These are phyloP conservation scores for Phenganax subtilis DNA, from an alignment of 92 coral and sea anemone species.

Conservation along the genomic window DNA sequence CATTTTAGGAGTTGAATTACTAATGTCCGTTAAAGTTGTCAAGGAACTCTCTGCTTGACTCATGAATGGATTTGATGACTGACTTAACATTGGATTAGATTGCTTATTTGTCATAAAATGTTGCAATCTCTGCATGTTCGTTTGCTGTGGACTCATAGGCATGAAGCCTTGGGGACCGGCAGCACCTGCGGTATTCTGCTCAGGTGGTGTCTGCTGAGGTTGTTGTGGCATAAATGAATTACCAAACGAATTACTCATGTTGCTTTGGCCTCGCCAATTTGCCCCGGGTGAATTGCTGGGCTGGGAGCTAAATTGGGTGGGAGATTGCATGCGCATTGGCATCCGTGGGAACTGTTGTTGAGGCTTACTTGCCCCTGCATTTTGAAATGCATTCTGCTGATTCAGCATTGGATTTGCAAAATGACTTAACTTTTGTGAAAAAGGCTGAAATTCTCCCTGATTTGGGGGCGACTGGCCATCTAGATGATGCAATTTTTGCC, in stretches of 20 bases:
- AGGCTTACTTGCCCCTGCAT: constrained; percentile 17
- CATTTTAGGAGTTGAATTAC: constrained; percentile 41
- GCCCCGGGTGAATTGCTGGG: constrained; percentile 23
- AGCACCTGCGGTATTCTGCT: constrained; percentile 60
- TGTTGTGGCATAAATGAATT: constrained; percentile 1
- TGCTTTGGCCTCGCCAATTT: constrained; percentile 18
- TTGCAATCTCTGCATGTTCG: constrained; percentile 82
- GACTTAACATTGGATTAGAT: constrained; percentile 29
- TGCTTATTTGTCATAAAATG: constrained; percentile 59
- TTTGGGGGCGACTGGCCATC: constrained; percentile 22
- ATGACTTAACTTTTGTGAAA: constrained; percentile 40
- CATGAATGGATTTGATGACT: constrained; percentile 25
- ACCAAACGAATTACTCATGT: constrained; percentile 25
- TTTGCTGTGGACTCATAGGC: constrained; percentile 59
- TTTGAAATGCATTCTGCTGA: constrained; percentile 26
- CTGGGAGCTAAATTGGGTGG: constrained; percentile 21
- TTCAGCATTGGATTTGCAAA: constrained; percentile 36
- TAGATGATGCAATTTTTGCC: constrained; percentile 35
- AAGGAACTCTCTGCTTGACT: constrained; percentile 19
- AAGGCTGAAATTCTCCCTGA: constrained; percentile 34
- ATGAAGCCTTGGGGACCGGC: constrained; percentile 43
- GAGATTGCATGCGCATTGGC: constrained; percentile 34
- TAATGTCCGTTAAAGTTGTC: constrained; percentile 33
- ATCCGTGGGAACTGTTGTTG: constrained; percentile 37
- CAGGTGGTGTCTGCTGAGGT: constrained; percentile 37